Conservation (phyloP, 2,888 invertebrate genomes). For the Leucania comma region DNA sequence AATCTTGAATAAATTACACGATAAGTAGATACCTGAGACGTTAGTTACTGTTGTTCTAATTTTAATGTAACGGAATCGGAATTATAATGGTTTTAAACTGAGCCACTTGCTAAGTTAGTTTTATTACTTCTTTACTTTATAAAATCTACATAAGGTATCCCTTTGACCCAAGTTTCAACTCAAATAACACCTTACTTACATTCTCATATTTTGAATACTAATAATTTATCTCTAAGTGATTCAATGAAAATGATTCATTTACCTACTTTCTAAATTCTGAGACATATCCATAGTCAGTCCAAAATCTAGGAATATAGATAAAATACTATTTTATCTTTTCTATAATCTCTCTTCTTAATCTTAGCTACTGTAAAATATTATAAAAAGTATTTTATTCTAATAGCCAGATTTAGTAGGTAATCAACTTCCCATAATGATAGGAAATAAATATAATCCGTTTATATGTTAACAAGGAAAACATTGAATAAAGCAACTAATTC, state of each 20-base stretch:
- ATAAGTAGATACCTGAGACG: neutral
- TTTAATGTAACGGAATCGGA: neutral
- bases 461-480: neutral
- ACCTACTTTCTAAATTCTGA: conserved; percentile 10
- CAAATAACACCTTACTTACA: neutral
- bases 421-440: neutral
- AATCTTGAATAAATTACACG: conserved; percentile 36
- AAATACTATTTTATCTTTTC: neutral
- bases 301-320: neutral
- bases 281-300: neutral
- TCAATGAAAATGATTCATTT: conserved; percentile 17
- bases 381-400: neutral
- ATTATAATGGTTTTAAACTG: neutral
- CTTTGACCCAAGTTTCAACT: neutral
- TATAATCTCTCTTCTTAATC: neutral
- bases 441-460: conserved; percentile 1
- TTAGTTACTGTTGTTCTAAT: conserved; percentile 11
- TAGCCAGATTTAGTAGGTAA: neutral
- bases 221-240: neutral
- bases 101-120: neutral
- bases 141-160: no score
- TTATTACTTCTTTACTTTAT: no score
- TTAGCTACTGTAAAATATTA: neutral
- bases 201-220: neutral
- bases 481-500: neutral